A percentile compares a stretch with the other conserved stretches of the same genome.
These are phyloP conservation scores for Eucriotettix oculatus DNA, from an alignment of 2,888 invertebrate species.

Conservation along the genomic window DNA sequence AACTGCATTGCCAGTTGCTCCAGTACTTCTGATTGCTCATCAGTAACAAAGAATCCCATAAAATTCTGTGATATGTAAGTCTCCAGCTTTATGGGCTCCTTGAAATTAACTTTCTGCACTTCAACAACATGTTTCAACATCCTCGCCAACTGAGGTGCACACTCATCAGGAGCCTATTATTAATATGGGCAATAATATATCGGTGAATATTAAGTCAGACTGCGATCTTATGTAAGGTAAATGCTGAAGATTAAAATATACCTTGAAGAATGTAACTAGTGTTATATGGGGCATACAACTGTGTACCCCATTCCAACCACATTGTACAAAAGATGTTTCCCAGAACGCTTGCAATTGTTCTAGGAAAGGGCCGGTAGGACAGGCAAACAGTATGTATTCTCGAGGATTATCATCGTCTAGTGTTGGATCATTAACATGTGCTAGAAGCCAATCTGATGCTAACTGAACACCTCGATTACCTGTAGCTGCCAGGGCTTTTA, in stretches of 20 bases:
- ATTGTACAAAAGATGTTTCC: conserved; percentile 52
- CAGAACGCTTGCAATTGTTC: conserved; percentile 60
- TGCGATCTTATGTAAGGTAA: too few species aligned
- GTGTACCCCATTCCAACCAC: conserved; percentile 82
- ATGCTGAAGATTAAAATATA: conserved; percentile 20
- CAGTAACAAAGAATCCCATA: conserved; percentile 77
- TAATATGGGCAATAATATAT: too few species aligned
- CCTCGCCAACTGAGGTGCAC: conserved; percentile 48
- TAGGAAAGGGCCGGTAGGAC: conserved; percentile 60
- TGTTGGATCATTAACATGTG: conserved; percentile 71
- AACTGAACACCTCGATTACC: conserved; percentile 75
- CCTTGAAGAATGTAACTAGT: conserved; percentile 76
- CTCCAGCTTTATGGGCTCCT: conserved; percentile 38
- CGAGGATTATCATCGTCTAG: conserved; percentile 61
- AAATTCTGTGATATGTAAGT: conserved; percentile 76
- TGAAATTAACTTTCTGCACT: conserved; percentile 26
- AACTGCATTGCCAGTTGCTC: conserved; percentile 63
- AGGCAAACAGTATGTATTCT: conserved; percentile 76
- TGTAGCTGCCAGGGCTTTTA: conserved; percentile 79
- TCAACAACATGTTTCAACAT: conserved; percentile 60
- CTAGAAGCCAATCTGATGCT: conserved; percentile 79
- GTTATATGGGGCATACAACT: conserved; percentile 84
- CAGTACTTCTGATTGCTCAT: conserved; percentile 64
- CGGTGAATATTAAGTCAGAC: too few species aligned
- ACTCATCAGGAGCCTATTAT: conserved; percentile 56